Conservation (phyloP, 2,797 vertebrate species). For the Podarcis lilfordi region DNA sequence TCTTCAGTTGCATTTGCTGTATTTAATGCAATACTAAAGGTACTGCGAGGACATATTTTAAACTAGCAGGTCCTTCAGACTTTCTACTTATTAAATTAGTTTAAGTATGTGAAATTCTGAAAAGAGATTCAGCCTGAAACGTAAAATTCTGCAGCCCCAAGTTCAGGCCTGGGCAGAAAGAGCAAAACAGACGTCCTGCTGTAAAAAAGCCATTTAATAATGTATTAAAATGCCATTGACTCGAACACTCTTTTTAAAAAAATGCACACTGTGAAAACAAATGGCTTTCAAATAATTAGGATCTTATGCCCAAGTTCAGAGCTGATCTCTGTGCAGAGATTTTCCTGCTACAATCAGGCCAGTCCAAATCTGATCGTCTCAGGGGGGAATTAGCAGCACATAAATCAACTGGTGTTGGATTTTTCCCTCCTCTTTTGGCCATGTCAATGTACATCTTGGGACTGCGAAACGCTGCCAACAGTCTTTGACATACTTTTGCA, state of each 20-base stretch:
- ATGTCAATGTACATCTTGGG: neutral
- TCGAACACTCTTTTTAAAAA: slow-evolving; percentile 74
- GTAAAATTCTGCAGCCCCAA: slow-evolving; percentile 75
- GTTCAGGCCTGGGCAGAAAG: slow-evolving; percentile 77
- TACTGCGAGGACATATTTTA: neutral
- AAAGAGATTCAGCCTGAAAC: slow-evolving; percentile 73
- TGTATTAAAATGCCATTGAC: slow-evolving; percentile 86
- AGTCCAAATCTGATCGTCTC: slow-evolving; percentile 63
- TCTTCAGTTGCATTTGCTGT: neutral
- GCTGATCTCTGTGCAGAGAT: slow-evolving; percentile 73
- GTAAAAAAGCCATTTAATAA: slow-evolving; percentile 83
- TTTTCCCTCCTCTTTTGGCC: slow-evolving; percentile 38
- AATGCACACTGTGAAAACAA: slow-evolving; percentile 80
- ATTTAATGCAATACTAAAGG: neutral
- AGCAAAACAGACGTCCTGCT: slow-evolving; percentile 78
- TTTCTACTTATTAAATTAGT: neutral
- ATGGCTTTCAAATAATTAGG: slow-evolving; percentile 85
- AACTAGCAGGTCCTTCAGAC: neutral
- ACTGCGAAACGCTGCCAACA: neutral
- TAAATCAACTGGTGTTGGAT: slow-evolving; percentile 58
- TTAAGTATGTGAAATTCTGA: neutral
- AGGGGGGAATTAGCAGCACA: slow-evolving; percentile 64
- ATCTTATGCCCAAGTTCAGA: slow-evolving; percentile 79
- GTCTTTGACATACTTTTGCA: neutral
- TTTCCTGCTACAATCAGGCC: slow-evolving; percentile 72